Conservation (phyloP, 2,888 invertebrate genomes). For the Melanostoma scalare region DNA sequence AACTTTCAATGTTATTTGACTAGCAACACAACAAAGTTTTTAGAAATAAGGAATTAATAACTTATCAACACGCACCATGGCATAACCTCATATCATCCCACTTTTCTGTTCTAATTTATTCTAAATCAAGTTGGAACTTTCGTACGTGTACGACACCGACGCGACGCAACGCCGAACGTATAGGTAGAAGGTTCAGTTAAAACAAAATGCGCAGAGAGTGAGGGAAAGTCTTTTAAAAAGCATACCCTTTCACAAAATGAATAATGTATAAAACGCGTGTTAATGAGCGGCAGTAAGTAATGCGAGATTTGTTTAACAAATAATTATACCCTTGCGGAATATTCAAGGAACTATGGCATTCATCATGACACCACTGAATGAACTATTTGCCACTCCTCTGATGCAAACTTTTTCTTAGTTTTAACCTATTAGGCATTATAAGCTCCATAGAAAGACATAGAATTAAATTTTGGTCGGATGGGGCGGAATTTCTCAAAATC, state of each 20-base stretch:
- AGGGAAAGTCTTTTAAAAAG: too few species aligned
- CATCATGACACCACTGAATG: neutral
- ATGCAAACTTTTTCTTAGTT: too few species aligned
- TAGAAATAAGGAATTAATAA: slow-evolving; percentile 1
- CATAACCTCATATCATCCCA: neutral
- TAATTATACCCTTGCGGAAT: slow-evolving; percentile 20
- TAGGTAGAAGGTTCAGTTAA: too few species aligned
- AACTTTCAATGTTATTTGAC: neutral
- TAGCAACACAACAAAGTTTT: slow-evolving; percentile 17
- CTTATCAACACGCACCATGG: slow-evolving; percentile 2
- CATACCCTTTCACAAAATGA: slow-evolving; percentile 20
- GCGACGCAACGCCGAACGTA: too few species aligned
- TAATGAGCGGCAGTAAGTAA: neutral
- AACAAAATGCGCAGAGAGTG: too few species aligned
- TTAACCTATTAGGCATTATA: too few species aligned
- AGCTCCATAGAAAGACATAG: too few species aligned
- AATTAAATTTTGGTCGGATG: too few species aligned
- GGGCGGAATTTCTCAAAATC: too few species aligned
- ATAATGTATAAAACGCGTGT: slow-evolving; percentile 30
- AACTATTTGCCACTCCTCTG: neutral
- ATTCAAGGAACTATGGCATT: neutral
- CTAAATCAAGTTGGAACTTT: slow-evolving; percentile 25
- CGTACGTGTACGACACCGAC: neutral
- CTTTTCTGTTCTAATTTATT: slow-evolving; percentile 22
- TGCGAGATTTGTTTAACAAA: slow-evolving; percentile 26